phyloP scores from a whole-genome alignment of 2,888 invertebrate genomes.

The Cataglyphis albicans region DNA sequence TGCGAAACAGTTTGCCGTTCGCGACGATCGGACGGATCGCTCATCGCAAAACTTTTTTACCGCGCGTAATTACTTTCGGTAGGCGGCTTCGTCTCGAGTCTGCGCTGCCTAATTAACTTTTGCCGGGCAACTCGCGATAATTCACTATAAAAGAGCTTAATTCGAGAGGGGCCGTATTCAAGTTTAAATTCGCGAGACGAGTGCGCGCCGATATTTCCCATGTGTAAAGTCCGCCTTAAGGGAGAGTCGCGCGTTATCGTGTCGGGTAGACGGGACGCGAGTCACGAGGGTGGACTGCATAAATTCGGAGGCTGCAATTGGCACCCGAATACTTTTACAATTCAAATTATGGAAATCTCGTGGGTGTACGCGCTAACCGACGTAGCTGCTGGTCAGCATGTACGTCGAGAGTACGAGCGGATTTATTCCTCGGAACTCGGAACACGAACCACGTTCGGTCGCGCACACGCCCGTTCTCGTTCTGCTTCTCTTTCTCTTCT shows the following conservation, averaged over 20 bases:
- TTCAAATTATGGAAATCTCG: constrained; percentile 85
- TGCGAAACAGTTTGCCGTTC: constrained; percentile 17
- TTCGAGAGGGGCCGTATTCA: constrained; percentile 15
- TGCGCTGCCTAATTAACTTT: constrained; percentile 39
- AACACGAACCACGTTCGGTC: constrained; percentile 45
- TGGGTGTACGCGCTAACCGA: constrained; percentile 70
- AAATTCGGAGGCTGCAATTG: constrained; percentile 82
- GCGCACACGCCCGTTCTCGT: constrained; percentile 28
- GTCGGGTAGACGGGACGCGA: constrained; percentile 54
- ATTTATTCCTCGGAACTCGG: constrained; percentile 69
- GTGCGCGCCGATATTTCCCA: constrained; percentile 41
- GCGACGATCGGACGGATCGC: constrained; percentile 2
- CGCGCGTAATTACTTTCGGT: constrained; percentile 36
- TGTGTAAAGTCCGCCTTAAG: constrained; percentile 41
- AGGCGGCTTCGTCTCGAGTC: constrained; percentile 29
- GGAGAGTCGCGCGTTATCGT: constrained; percentile 36
- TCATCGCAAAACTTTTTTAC: constrained; percentile 33
- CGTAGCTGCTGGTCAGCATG: constrained; percentile 65
- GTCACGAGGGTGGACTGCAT: constrained; percentile 76
- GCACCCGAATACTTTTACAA: constrained; percentile 84
- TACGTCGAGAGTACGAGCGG: constrained; percentile 66
- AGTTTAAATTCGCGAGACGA: constrained; percentile 45
- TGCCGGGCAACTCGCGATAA: constrained; percentile 47
- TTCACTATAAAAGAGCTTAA: constrained; percentile 50
- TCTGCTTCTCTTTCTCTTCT: constrained; percentile 35